A percentile compares a stretch with the other conserved stretches of the same genome.
Conservation (phyloP, 2,113 vertebrate species). For the Laticauda colubrina region DNA sequence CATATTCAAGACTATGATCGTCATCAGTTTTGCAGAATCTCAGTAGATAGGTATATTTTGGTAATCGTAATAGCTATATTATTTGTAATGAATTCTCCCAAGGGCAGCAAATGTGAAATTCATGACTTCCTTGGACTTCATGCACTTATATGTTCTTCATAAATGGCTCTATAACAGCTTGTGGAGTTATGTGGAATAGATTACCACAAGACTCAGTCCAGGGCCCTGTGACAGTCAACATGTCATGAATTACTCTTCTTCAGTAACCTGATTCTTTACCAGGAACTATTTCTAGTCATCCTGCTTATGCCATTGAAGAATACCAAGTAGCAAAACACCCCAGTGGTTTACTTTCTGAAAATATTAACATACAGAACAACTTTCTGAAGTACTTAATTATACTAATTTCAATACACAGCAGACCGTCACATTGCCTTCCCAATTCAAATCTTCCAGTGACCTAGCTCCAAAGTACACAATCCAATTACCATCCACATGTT, state of each 20-base stretch:
- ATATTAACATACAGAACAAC: background rate
- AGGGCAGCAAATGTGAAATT: too few species aligned
- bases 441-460: constrained; percentile 18
- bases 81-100: too few species aligned
- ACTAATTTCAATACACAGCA: background rate
- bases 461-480: constrained; percentile 19
- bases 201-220: background rate
- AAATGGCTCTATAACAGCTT: too few species aligned
- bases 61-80: too few species aligned
- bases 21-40: too few species aligned
- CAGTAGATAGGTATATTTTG: too few species aligned
- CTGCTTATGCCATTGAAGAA: background rate
- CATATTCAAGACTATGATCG: too few species aligned
- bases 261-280: background rate
- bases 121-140: too few species aligned
- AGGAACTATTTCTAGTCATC: background rate
- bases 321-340: background rate
- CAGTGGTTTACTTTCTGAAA: background rate
- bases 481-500: background rate
- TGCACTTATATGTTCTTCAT: too few species aligned
- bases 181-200: too few species aligned
- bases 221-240: background rate
- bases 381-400: background rate
- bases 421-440: background rate
- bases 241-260: background rate